Conservation (phyloP, 64 coral and sea anemone species). For the Actinia equina region DNA sequence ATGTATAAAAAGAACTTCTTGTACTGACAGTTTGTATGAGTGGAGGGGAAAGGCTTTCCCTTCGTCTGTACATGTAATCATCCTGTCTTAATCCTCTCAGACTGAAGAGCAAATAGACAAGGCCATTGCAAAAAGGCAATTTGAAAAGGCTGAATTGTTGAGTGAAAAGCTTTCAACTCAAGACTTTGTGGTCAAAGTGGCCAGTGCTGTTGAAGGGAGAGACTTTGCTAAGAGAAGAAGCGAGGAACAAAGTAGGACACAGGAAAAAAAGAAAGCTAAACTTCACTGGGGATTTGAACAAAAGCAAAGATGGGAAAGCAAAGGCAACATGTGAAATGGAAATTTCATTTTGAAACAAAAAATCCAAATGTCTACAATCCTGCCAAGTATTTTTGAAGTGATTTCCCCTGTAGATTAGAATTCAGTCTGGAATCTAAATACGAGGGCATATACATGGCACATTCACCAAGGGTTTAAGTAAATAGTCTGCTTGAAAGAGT, state of each 20-base stretch:
- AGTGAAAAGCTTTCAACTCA: conserved; percentile 37
- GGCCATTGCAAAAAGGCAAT: conserved; percentile 26
- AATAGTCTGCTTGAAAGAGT: too few relatives aligned
- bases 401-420: too few relatives aligned
- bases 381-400: too few relatives aligned
- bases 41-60: too few relatives aligned
- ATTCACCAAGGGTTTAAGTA: too few relatives aligned
- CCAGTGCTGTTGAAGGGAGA: conserved; percentile 36
- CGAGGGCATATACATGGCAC: too few relatives aligned
- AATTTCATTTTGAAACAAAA: too few relatives aligned
- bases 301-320: conserved; percentile 67
- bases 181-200: conserved; percentile 39
- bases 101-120: conserved; percentile 36
- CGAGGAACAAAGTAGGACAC: conserved; percentile 11
- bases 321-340: conserved; percentile 57
- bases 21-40: too few relatives aligned
- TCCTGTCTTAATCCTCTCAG: neutral
- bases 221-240: conserved; percentile 42
- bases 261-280: conserved; percentile 42
- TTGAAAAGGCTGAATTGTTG: conserved; percentile 29
- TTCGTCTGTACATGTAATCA: too few relatives aligned
- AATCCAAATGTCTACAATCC: too few relatives aligned
- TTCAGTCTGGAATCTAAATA: too few relatives aligned
- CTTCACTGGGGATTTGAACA: conserved; percentile 69
- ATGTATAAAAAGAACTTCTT: too few relatives aligned